A percentile compares a stretch with the other conserved stretches of the same genome.
phyloP scores from a whole-genome alignment of 2,113 vertebrate species.

The Leiothrix lutea region DNA sequence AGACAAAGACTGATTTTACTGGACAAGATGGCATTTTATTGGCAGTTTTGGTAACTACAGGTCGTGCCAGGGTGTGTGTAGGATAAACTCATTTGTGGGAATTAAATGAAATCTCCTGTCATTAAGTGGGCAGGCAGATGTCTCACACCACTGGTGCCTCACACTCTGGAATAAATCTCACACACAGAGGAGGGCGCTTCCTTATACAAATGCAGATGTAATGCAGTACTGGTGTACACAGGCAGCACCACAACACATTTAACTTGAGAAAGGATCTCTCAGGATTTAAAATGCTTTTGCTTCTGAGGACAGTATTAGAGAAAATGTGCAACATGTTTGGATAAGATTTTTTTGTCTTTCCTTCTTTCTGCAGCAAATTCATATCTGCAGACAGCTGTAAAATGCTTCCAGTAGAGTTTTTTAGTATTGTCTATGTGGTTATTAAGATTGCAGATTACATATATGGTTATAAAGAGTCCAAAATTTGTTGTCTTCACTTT shows the following conservation, averaged over 20 bases:
- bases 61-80: background rate
- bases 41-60: background rate
- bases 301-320: background rate
- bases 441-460: background rate
- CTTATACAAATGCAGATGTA: conserved; percentile 46
- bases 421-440: background rate
- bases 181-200: background rate
- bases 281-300: background rate
- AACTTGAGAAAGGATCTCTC: background rate
- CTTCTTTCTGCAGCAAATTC: background rate
- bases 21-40: background rate
- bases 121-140: background rate
- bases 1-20: background rate
- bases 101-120: background rate
- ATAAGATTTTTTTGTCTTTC: background rate
- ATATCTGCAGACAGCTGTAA: background rate
- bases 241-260: background rate
- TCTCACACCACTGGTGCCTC: background rate
- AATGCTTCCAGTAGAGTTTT: background rate
- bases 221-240: background rate
- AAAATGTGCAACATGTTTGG: background rate
- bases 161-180: background rate
- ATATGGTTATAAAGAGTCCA: background rate
- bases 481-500: background rate
- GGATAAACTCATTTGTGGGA: background rate